Base-by-base conservation (phyloP, 2,888 invertebrate species). In the Rhamphomyia laevipes region DNA sequence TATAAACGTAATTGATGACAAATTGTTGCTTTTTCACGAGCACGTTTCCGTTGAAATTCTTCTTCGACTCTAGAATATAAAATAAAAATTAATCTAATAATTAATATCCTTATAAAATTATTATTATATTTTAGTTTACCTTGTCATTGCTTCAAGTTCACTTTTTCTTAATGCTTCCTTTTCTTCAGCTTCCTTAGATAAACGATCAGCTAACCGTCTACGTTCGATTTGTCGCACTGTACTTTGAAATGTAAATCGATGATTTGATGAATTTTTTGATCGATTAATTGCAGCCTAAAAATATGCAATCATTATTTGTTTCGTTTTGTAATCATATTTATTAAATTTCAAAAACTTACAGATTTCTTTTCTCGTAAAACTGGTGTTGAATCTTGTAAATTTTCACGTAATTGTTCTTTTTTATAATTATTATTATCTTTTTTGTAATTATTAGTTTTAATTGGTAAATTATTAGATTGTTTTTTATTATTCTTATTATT, bases 11-110 rank as follows among this genome's bases (percentile, higher is more conserved):
- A 68, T 64, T 87, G 87, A 57, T 87, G 84, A 27, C 86, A 71
- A 53, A 87, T 85, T 55, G 72, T 80, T 1, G 83, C 84, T 64
- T 84, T 85, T 67, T 85, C 84, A 54, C 81, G 70, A 35, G 86
- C 87, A 41, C 90, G 74, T 68, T 90, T 89, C 55, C 81, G 76
- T 65, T 89, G 88, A 67, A 90, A 90, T 66, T 90, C 89, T 63
- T 89, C 88, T 63, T 89, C 88, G 4, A 89, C 89, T 63, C 83
- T 77, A 61, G 57, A 53, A 45, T 55, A 50, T 21, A 21, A 18
- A 30, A 46, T 43, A 49, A 51, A 11, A 11, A 48, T 13, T 10
- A 37, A 15, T 27, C 43, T 46, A 13, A 37, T 15, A 13, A 9
- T 9, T 35, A 13, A 35, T 5, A 35, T 13, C 10, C n/a, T n/a